Evolutionary conservation across 2,797 vertebrate species (phyloP).

Genomic region (Myripristis jacobus): DNA sequence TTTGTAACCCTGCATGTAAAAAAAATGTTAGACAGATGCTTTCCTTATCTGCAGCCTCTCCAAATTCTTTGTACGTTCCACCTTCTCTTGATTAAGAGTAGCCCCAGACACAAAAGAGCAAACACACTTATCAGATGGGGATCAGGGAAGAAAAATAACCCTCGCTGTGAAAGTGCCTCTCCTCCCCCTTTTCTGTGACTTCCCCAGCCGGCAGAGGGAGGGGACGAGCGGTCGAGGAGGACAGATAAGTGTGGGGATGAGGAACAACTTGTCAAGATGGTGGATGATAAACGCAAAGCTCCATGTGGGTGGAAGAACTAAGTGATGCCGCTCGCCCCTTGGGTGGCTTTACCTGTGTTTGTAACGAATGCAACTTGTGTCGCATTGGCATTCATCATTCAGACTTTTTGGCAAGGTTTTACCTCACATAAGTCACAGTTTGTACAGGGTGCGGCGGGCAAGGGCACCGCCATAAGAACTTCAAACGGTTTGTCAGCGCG

Average conservation of each 20-base stretch:
- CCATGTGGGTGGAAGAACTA: slow-evolving; percentile 64
- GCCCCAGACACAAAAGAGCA: slow-evolving; percentile 75
- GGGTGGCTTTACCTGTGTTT: slow-evolving; percentile 57
- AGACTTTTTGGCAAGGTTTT: slow-evolving; percentile 49
- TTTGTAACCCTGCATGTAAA: slow-evolving; percentile 63
- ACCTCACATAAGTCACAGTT: slow-evolving; percentile 40
- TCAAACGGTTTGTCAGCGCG: slow-evolving; percentile 17
- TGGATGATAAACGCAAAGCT: slow-evolving; percentile 71
- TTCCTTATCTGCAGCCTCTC: slow-evolving; percentile 71
- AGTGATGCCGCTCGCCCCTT: slow-evolving; percentile 62
- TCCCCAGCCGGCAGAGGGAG: slow-evolving; percentile 41
- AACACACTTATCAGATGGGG: slow-evolving; percentile 78
- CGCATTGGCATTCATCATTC: slow-evolving; percentile 62
- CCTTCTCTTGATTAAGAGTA: slow-evolving; percentile 78
- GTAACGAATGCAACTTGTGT: slow-evolving; percentile 56
- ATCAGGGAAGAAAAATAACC: slow-evolving; percentile 77
- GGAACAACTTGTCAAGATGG: slow-evolving; percentile 81
- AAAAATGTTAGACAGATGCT: slow-evolving; percentile 62
- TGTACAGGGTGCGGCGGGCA: slow-evolving; percentile 25
- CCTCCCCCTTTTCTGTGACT: slow-evolving; percentile 51
- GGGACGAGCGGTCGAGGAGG: slow-evolving; percentile 62
- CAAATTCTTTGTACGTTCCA: slow-evolving; percentile 59
- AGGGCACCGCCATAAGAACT: slow-evolving; percentile 20
- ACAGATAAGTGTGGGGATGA: slow-evolving; percentile 68
- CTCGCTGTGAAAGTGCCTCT: slow-evolving; percentile 46